Conservation (phyloP, 2,113 vertebrate genomes). For the Alligator mississippiensis region DNA sequence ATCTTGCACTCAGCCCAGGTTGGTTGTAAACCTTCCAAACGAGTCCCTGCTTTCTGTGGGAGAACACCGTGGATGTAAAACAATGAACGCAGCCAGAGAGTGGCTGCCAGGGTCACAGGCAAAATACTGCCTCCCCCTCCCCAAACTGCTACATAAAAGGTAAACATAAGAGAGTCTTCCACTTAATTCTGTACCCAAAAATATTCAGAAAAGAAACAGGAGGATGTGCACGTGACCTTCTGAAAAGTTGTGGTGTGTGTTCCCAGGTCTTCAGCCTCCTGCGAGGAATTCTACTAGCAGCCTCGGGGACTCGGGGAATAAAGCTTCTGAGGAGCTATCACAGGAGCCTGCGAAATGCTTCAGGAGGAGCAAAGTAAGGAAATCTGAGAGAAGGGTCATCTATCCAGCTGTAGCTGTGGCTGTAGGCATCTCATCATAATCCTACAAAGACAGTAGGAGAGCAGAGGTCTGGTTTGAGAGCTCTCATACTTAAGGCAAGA, state of each 20-base stretch:
- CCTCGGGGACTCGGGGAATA: background rate
- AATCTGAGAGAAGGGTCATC: background rate
- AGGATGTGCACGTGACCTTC: background rate
- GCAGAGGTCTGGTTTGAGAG: background rate
- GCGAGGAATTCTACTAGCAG: background rate
- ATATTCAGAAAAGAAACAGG: background rate
- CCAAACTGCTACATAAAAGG: background rate
- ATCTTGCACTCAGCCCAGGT: background rate
- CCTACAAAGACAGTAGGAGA: background rate
- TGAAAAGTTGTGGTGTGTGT: background rate
- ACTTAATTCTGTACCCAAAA: background rate
- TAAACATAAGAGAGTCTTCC: background rate
- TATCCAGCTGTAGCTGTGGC: background rate
- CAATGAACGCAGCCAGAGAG: background rate
- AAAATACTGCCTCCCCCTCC: background rate
- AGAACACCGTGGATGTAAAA: background rate
- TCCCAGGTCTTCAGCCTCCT: constrained; percentile 60
- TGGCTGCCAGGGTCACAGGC: background rate
- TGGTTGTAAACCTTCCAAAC: background rate
- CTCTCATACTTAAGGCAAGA: background rate
- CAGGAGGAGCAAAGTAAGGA: constrained; percentile 82
- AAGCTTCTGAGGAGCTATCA: constrained; percentile 14
- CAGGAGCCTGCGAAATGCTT: constrained; percentile 74
- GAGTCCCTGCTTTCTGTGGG: background rate
- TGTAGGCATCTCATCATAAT: background rate